Conservation (phyloP, 2,113 vertebrate genomes). For the Neogobius melanostomus region DNA sequence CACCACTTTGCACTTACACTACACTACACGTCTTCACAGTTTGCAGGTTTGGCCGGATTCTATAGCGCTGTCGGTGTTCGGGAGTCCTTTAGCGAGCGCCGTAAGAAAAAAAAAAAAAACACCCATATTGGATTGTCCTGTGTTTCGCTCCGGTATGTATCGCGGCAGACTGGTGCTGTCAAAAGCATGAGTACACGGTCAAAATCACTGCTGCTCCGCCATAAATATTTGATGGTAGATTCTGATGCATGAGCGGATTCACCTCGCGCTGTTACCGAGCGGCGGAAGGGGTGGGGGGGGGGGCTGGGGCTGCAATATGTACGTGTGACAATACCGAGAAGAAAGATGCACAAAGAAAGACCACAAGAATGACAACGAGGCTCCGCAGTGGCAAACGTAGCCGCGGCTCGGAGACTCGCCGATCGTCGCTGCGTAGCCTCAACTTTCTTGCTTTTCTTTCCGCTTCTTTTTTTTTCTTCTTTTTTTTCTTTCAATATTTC, state of each 20-base stretch:
- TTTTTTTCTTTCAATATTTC: constrained; percentile 50
- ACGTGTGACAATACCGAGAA: constrained; percentile 16
- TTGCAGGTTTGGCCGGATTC: constrained; percentile 38
- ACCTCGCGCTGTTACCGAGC: constrained; percentile 71
- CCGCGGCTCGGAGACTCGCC: constrained; percentile 34
- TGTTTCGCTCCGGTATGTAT: constrained; percentile 67
- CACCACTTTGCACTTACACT: too few relatives aligned
- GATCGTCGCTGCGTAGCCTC: constrained; percentile 7
- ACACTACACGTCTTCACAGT: not conserved
- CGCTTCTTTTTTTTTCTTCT: not conserved
- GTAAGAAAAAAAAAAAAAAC: constrained; percentile 56
- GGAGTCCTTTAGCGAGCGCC: constrained; percentile 41
- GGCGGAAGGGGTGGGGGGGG: constrained; percentile 63
- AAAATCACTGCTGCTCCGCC: constrained; percentile 70
- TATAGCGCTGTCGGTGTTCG: constrained; percentile 31
- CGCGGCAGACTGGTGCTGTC: constrained; percentile 69
- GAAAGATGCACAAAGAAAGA: constrained; percentile 15
- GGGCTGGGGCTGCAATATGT: constrained; percentile 35
- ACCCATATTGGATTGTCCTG: constrained; percentile 59
- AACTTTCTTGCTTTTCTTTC: not conserved
- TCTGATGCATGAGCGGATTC: constrained; percentile 70
- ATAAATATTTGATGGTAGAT: constrained; percentile 79
- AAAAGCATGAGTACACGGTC: constrained; percentile 70
- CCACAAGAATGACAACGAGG: constrained; percentile 38
- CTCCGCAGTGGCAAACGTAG: constrained; percentile 33